phyloP scores from a whole-genome alignment of 2,113 vertebrate genomes.

The Corythornis cristatus region DNA sequence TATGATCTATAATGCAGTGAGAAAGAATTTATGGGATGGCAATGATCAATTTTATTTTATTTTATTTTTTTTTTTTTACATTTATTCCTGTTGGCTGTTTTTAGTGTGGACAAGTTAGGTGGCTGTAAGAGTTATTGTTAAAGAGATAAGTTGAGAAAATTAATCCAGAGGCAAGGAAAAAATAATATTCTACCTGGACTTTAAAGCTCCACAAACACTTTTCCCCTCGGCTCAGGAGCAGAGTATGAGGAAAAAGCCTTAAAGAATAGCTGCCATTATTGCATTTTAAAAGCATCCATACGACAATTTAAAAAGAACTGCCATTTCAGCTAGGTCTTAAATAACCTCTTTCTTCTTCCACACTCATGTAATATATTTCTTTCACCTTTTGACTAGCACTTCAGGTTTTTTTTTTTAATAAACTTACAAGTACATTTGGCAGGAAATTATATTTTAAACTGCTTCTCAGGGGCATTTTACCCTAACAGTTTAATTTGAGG shows the following conservation, averaged over 20 bases:
- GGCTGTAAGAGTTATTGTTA: not conserved
- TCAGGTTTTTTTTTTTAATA: constrained; percentile 72
- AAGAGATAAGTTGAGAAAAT: constrained; percentile 18
- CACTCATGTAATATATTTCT: constrained; percentile 74
- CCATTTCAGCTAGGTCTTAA: constrained; percentile 76
- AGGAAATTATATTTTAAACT: constrained; percentile 71
- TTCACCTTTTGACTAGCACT: constrained; percentile 73
- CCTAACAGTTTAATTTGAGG: constrained; percentile 54
- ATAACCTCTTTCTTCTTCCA: constrained; percentile 71
- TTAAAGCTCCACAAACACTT: constrained; percentile 55
- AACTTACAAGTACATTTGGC: constrained; percentile 70
- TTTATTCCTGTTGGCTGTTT: constrained; percentile 47
- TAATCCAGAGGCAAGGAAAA: not conserved
- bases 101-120: not conserved
- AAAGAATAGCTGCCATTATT: constrained; percentile 64
- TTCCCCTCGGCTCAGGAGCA: not conserved
- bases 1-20: not conserved
- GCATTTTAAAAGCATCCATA: constrained; percentile 60
- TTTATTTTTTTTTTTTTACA: not conserved
- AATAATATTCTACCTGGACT: constrained; percentile 25
- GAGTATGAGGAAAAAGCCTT: constrained; percentile 49
- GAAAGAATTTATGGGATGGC: constrained; percentile 20
- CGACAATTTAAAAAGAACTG: constrained; percentile 74
- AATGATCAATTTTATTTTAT: not conserved
- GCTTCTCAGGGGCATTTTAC: constrained; percentile 67